Evolutionary conservation across 1,140 invertebrate species (phyloP).

Genomic region (Trinorchestia longiramus): DNA sequence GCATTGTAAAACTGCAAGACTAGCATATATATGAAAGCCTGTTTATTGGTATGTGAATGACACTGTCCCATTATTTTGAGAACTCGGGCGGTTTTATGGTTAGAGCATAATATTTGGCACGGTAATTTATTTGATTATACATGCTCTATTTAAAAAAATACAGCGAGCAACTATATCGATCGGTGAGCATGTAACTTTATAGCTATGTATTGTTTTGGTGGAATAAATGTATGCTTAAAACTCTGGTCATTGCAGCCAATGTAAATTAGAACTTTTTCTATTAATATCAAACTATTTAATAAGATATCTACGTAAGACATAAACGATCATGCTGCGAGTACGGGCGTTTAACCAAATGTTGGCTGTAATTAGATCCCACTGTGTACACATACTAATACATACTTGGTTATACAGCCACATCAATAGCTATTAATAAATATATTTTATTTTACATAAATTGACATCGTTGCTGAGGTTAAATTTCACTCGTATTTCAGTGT

Average conservation of each 20-base stretch:
- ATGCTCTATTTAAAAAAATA: too few species aligned
- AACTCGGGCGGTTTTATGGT: too few species aligned
- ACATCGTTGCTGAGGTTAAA: neutral
- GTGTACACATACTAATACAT: neutral
- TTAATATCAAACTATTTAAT: neutral
- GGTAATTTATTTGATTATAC: too few species aligned
- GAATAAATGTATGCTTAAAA: neutral
- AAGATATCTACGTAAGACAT: neutral
- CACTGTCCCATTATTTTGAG: too few species aligned
- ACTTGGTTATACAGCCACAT: neutral
- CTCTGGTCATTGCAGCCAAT: neutral
- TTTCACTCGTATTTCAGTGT: conserved; percentile 66
- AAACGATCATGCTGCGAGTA: neutral
- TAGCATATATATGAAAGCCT: too few species aligned
- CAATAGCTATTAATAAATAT: neutral
- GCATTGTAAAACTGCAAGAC: too few species aligned
- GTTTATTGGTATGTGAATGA: too few species aligned
- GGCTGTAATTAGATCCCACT: neutral
- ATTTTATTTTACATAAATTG: neutral
- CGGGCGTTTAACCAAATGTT: neutral
- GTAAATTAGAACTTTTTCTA: neutral
- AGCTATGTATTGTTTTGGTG: neutral
- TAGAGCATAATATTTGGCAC: too few species aligned
- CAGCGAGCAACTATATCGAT: too few species aligned
- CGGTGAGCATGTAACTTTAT: neutral